Base-by-base conservation (phyloP, 2,888 invertebrate genomes). In the Rhopalosiphum nymphaeae region DNA sequence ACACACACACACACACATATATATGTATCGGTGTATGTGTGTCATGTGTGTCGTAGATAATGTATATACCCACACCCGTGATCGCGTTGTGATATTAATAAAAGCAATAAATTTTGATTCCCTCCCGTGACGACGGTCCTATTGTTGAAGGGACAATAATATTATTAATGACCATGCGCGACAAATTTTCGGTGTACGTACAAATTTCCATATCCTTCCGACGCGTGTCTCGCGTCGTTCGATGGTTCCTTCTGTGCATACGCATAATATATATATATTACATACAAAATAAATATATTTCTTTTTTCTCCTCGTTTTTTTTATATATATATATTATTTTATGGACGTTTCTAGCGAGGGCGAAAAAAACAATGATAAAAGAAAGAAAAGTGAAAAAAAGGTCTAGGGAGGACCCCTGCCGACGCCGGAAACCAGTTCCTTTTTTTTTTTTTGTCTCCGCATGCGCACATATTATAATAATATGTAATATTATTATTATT, bases 181-280 rank as follows among this genome's bases (percentile, higher is more conserved):
- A 94, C 94, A 94, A 94, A 94, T 94, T 94, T 94, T 94, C 91
- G 91, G 57, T 94, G 94, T 94, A 94, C 94, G 86, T 91, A 94
- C 94, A 94, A 94, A 94, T 94, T 94, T 94, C 94, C 94, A 94
- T 94, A 94, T 94, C 94, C 94, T 94, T 94, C 94, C 94, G 94
- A 94, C 94, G 94, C 94, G 94, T 91, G 94, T 42, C 53, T n/a
- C 61, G 11, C 56, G 67, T 53, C 57, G 78, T 90, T 89, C 53
- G 61, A 78, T 42, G 92, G 25, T 85, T 86, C 86, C 91, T 67
- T 67, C 57, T 44, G 89, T 61, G 29, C 13, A 29, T 42, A 56
- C 25, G 26, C 7, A 56, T 42, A 26, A 1, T 26, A 46, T 46
- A 46, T 46, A 46, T 44, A 29, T 67, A 16, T 67, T 61, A 67